Evolutionary conservation across 2,888 invertebrate species (phyloP), one percentile per base, ranked within the genome.

Genomic region (Drosophila mimetica): DNA sequence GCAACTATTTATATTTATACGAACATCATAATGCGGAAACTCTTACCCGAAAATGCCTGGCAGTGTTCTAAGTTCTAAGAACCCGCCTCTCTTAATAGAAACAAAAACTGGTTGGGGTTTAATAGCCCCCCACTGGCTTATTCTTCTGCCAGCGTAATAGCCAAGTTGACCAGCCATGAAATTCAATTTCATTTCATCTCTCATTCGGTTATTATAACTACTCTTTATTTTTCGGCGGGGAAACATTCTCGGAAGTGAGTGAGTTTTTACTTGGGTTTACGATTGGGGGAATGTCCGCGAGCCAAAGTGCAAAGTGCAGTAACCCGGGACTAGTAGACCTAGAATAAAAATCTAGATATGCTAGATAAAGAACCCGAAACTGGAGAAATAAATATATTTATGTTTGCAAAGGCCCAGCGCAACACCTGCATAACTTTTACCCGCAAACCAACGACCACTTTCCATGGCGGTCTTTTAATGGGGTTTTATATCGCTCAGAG

Each of bases 71-170:
- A 25, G 74, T 82, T 87, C 88, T 85, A 61, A 82, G 82, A 82
- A 82, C 69, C 74, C 85, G 74, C 52, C 71, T 61, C 48, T 50
- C 69, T 80, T 82, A 71, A 84, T 84, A 80, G 81, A 67, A 70
- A 67, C 50, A 16, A 63, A 79, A 84, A 87, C 82, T 70, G 64
- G 88, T 87, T 82, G 70, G 59, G 54, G 61, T 82, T 84, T 82
- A 74, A 73, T 80, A 46, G 77, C 61, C 61, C 71, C 70, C 63
- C 41, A 50, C 53, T 54, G 44, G 54, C 46, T 54, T 25, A 52
- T 34, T 64, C 70, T 46, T 71, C 70, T 71, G 71, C 64, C 75
- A 37, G 71, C 81, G 85, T 80, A 80, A 84, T 84, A 84, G 65
- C 69, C 61, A 50, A 46, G 32, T 54, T 67, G 54, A 60, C 52